Evolutionary conservation across 2,113 vertebrate genomes (phyloP).

Genomic region (Diphyllodes magnificus): DNA sequence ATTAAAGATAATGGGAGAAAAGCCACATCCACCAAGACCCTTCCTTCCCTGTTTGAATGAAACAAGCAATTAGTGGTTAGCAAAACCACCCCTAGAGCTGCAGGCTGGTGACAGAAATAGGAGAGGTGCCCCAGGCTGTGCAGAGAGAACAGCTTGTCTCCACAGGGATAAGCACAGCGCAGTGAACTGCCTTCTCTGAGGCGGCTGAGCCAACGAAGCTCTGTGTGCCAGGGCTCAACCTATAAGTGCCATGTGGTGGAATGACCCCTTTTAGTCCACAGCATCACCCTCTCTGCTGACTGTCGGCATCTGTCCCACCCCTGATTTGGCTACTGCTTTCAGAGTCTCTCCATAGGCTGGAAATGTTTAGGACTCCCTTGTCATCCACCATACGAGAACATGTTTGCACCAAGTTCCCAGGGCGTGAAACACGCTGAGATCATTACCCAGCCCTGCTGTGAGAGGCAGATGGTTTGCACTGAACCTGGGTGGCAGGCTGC

Average conservation of each 20-base stretch:
- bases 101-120: not conserved
- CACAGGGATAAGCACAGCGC: accelerated
- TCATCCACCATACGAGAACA: not conserved
- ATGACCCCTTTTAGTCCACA: not conserved
- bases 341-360: not conserved
- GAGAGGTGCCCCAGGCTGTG: not conserved
- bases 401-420: not conserved
- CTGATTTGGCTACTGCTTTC: not conserved
- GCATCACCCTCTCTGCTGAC: not conserved
- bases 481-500: not conserved
- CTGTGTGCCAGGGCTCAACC: not conserved
- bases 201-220: accelerated
- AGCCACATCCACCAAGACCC: not conserved
- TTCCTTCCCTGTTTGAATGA: not conserved
- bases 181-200: not conserved
- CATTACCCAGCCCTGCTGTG: not conserved
- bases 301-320: not conserved
- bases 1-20: not conserved
- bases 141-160: not conserved
- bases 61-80: not conserved
- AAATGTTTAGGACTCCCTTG: not conserved
- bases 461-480: not conserved
- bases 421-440: not conserved
- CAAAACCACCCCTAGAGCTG: not conserved
- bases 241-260: not conserved